phyloP scores from a whole-genome alignment of 2,888 invertebrate species.

The Callyntrura sp. region DNA sequence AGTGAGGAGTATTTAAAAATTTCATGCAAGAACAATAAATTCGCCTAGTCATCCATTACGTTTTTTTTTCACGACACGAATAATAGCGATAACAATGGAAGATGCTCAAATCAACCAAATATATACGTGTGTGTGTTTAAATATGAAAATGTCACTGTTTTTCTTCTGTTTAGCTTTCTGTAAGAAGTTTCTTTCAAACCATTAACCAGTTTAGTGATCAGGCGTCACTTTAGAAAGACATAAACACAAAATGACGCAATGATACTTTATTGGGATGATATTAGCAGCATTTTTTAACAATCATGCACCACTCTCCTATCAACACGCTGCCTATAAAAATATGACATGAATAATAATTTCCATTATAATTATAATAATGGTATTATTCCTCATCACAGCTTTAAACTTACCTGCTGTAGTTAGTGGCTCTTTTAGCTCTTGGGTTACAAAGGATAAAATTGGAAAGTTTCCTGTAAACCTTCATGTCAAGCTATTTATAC shows the following conservation, averaged over 20 bases:
- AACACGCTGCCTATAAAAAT: background rate
- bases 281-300: background rate
- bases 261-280: constrained; percentile 9
- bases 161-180: constrained; percentile 1
- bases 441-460: constrained; percentile 51
- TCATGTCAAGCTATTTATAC: constrained; percentile 62
- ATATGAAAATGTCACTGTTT: constrained; percentile 47
- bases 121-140: constrained; percentile 8
- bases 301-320: background rate
- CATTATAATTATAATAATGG: background rate
- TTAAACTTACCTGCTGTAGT: background rate
- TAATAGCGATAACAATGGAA: constrained; percentile 23
- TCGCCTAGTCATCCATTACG: constrained; percentile 64
- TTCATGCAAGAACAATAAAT: constrained; percentile 65
- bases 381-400: background rate
- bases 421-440: background rate
- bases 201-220: background rate
- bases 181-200: background rate
- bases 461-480: constrained; percentile 57
- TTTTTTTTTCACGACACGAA: constrained; percentile 32
- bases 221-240: background rate
- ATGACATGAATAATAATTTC: background rate
- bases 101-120: constrained; percentile 45
- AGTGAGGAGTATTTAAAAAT: constrained; percentile 69
- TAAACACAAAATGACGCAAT: constrained; percentile 18